Base-by-base conservation (phyloP, 2,888 invertebrate genomes). In the Spilarctia lutea region DNA sequence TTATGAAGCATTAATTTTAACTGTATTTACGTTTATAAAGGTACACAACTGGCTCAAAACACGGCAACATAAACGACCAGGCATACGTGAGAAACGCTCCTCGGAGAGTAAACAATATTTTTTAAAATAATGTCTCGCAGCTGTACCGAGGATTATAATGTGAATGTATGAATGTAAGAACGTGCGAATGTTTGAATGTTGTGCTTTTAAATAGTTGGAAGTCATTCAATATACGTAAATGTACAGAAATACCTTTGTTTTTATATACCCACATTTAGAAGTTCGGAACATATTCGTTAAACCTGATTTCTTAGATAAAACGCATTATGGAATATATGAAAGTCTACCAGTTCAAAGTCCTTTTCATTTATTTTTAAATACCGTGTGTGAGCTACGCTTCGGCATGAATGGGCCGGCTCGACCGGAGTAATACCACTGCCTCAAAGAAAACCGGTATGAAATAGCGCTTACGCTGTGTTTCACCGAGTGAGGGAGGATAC, bases 111-210 rank as follows among this genome's bases (percentile, higher is more conserved):
- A 87, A 88, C 88, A 88, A 83, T 86, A 88, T 88, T 85, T 87
- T 88, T 88, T 87, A 88, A 88, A 88, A 86, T 88, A 83, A 87
- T 88, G 88, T 88, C 88, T 84, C 85, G 71, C 88, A 87, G 85
- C 86, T 88, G 88, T 83, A 80, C 77, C 71, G 76, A 81, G 56
- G 71, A 84, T 82, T 82, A 78, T 84, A 80, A 83, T 75, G 79
- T 75, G 52, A 68, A 73, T 69, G 66, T 68, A 73, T 70, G 65
- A 72, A 70, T 66, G 68, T 75, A 65, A 27, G 75, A 75, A 82
- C 76, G 79, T 83, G 82, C 66, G 73, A 72, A 65, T 45, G 71
- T 68, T 45, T 74, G 24, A 48, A 65, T 70, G 74, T 69, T 69
- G 39, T 20, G 56, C 18, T 60, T 67, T 56, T 70, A 71, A 80